Percentiles rank a stretch among this genome's conserved stretches.
Conservation (phyloP, 2,113 vertebrate genomes). For the Chaetura pelagica region DNA sequence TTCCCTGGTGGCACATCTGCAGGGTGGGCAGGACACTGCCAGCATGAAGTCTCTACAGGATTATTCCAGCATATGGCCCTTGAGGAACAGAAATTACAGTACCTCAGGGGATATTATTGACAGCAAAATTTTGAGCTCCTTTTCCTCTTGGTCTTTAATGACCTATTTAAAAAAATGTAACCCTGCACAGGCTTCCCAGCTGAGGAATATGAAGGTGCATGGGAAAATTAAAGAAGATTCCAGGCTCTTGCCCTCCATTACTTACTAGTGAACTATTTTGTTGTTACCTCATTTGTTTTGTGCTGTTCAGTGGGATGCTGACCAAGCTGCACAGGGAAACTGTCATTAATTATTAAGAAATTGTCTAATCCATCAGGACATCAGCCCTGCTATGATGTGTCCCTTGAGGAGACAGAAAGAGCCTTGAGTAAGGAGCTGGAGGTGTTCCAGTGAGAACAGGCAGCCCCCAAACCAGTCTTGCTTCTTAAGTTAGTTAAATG, state of each 20-base stretch:
- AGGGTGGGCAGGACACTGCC: fast-evolving
- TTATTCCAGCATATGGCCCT: neutral
- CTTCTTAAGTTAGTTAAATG: constrained; percentile 41
- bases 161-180: neutral
- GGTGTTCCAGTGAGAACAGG: constrained; percentile 25
- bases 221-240: neutral
- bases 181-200: neutral
- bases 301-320: constrained; percentile 12
- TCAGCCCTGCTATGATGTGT: neutral
- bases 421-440: constrained; percentile 51
- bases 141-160: neutral
- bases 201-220: neutral
- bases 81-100: neutral
- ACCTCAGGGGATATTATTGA: neutral
- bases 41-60: neutral
- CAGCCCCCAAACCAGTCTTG: neutral
- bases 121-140: neutral
- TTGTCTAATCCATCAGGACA: constrained; percentile 55
- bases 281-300: constrained; percentile 35
- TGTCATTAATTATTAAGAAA: constrained; percentile 59
- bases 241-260: neutral
- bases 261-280: neutral
- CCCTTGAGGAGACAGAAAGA: constrained; percentile 10
- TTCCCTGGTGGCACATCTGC: neutral
- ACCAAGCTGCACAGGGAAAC: constrained; percentile 22